Conservation (phyloP, 1,140 invertebrate genomes). For the Drosophila guanche region DNA sequence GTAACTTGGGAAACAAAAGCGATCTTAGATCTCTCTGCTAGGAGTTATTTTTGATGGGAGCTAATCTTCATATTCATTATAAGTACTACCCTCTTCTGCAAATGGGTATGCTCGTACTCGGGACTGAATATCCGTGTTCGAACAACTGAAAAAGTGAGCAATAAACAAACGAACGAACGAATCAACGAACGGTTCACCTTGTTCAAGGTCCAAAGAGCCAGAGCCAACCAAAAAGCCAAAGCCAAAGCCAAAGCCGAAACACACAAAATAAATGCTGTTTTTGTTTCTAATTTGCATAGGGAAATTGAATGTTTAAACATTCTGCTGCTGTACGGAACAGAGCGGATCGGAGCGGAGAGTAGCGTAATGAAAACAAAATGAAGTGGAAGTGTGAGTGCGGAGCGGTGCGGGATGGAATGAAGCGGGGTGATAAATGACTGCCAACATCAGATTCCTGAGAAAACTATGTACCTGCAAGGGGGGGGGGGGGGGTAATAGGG, state of each 20-base stretch:
- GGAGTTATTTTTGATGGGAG: no score
- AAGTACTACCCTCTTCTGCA: no score
- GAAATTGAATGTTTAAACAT: constrained; percentile 66
- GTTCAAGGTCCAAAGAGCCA: constrained; percentile 68
- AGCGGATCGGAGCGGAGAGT: no score
- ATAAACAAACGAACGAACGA: constrained; percentile 45
- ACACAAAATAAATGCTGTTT: constrained; percentile 31
- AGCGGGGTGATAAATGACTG: constrained; percentile 18
- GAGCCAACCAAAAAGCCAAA: constrained; percentile 27
- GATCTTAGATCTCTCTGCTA: no score
- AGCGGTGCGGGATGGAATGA: neutral
- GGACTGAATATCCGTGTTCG: no score
- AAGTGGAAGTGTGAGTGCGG: no score
- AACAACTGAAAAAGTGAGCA: constrained; percentile 33
- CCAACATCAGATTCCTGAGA: constrained; percentile 7
- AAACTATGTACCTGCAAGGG: constrained; percentile 33
- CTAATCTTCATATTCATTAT: no score
- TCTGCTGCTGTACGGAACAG: constrained; percentile 8
- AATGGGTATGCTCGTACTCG: no score
- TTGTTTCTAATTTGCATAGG: constrained; percentile 67
- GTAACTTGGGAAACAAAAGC: no score
- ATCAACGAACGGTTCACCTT: constrained; percentile 53
- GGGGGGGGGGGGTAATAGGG: neutral
- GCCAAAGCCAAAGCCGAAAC: constrained; percentile 11
- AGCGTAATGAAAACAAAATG: no score